These are phyloP conservation scores for Antigone vipio DNA, from an alignment of 2,113 vertebrate species.

Conservation along the genomic window DNA sequence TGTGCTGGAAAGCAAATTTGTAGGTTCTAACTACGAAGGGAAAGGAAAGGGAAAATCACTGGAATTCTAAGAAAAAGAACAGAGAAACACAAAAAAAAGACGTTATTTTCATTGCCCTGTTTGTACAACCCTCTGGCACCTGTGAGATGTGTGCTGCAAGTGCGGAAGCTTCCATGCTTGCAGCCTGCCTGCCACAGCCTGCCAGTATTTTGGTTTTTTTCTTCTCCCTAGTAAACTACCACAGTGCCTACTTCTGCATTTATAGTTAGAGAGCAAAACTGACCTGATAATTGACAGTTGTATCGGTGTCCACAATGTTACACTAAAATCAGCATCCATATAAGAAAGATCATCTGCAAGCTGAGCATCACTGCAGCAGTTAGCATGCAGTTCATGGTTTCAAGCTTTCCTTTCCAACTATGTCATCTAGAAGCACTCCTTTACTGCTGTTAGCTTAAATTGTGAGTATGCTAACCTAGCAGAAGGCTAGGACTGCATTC, in stretches of 20 bases:
- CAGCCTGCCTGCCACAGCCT: neutral
- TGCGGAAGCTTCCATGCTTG: rapidly evolving
- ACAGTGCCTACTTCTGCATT: neutral
- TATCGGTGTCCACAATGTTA: neutral
- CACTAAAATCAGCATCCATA: neutral
- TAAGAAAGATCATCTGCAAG: neutral
- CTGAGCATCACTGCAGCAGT: neutral
- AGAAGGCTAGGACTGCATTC: neutral
- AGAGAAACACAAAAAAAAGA: neutral
- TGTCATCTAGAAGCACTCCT: neutral
- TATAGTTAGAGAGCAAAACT: neutral
- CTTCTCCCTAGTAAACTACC: neutral
- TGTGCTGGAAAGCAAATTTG: neutral
- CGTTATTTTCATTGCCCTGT: neutral
- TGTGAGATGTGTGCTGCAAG: neutral
- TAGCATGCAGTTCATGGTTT: neutral
- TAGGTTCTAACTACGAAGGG: neutral
- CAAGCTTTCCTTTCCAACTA: neutral
- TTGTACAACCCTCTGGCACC: neutral
- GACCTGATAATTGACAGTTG: neutral
- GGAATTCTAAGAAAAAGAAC: neutral
- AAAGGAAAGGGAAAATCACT: neutral
- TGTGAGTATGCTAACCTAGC: neutral
- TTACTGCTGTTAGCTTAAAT: neutral
- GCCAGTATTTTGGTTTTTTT: neutral